Conservation (phyloP, 2,797 vertebrate species). For the Rhincodon typus region DNA sequence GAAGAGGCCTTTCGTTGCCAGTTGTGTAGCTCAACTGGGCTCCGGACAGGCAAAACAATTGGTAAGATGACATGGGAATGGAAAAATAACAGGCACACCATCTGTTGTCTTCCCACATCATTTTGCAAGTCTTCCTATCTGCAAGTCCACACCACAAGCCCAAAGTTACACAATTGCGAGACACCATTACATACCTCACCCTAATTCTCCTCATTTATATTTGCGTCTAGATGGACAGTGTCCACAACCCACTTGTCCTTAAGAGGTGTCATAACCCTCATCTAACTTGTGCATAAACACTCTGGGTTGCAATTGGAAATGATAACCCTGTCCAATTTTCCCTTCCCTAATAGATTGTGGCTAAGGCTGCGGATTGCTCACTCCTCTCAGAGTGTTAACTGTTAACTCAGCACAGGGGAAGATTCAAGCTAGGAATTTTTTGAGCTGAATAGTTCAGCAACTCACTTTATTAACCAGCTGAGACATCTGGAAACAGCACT, state of each 20-base stretch:
- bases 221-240: not conserved
- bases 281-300: not conserved
- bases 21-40: not conserved
- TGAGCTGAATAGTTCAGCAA: not conserved
- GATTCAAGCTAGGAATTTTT: not conserved
- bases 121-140: not conserved
- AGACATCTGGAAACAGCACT: constrained; percentile 9
- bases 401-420: not conserved
- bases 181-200: not conserved
- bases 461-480: not conserved
- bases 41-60: not conserved
- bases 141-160: not conserved
- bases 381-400: not conserved
- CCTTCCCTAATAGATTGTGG: not conserved
- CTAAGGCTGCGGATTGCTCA: not conserved
- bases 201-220: not conserved
- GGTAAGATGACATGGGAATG: too few relatives aligned
- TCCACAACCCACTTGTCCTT: not conserved
- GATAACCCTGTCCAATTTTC: not conserved
- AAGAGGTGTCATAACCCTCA: not conserved
- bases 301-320: not conserved
- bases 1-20: not conserved
- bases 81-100: not conserved
- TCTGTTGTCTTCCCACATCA: not conserved
- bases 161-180: not conserved